Evolutionary conservation across 2,113 vertebrate species (phyloP).

Genomic region (Etheostoma spectabile): DNA sequence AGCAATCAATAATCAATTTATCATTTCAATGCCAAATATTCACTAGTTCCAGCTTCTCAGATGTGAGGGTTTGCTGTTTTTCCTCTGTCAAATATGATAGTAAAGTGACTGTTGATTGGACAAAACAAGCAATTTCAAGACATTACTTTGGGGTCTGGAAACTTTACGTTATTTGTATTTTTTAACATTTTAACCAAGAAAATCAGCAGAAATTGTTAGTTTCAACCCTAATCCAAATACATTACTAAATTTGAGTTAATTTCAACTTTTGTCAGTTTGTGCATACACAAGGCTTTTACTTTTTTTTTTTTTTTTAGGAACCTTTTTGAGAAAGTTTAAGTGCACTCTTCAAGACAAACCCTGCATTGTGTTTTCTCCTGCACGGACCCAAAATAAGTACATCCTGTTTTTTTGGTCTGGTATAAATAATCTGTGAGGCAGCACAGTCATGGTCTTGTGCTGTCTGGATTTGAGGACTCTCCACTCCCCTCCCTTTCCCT

Average conservation of each 20-base stretch:
- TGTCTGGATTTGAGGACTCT: slow-evolving; percentile 35
- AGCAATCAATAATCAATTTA: background rate
- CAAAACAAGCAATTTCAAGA: background rate
- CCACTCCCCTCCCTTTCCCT: background rate
- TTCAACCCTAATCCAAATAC: background rate
- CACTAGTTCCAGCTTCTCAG: background rate
- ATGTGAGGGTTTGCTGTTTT: background rate
- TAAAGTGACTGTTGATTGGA: background rate
- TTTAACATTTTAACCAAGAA: background rate
- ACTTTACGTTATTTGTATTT: no score
- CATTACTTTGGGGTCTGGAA: background rate
- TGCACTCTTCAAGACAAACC: background rate
- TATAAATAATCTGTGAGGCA: slow-evolving; percentile 31
- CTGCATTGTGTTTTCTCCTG: background rate
- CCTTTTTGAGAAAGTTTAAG: background rate
- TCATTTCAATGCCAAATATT: background rate
- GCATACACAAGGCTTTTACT: background rate
- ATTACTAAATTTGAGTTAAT: background rate
- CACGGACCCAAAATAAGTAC: background rate
- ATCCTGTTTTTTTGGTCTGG: slow-evolving; percentile 10
- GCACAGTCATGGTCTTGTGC: slow-evolving; percentile 49
- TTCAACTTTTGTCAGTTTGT: background rate
- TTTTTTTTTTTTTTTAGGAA: background rate
- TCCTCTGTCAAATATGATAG: background rate
- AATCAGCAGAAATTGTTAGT: background rate